phyloP scores from a whole-genome alignment of 1,140 invertebrate species.

The Drosophila varians region DNA sequence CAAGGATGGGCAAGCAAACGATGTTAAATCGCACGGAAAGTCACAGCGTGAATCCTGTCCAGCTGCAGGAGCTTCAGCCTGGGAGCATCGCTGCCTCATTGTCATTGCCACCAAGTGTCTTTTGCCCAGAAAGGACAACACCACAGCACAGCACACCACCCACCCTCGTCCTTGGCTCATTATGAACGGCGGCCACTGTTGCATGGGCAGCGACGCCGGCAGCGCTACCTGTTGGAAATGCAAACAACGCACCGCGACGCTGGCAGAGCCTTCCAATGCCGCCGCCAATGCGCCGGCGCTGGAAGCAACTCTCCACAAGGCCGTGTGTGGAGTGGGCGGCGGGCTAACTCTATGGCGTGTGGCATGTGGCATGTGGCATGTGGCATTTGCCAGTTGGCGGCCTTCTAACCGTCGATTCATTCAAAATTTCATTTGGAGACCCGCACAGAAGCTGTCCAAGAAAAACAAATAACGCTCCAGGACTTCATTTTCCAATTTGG shows the following conservation, averaged over 20 bases:
- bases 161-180: slow-evolving; percentile 56
- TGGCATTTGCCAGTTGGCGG: slow-evolving; percentile 8
- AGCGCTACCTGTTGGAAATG: slow-evolving; percentile 75
- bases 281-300: slow-evolving; percentile 46
- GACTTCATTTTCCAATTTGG: not conserved
- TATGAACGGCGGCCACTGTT: slow-evolving; percentile 73
- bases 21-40: slow-evolving; percentile 57
- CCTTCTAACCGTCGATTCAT: slow-evolving; percentile 29
- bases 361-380: not conserved
- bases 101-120: slow-evolving; percentile 35
- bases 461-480: not conserved
- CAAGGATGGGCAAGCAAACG: slow-evolving; percentile 32
- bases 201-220: slow-evolving; percentile 60
- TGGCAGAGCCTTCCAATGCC: slow-evolving; percentile 18
- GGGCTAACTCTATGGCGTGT: not conserved
- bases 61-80: slow-evolving; percentile 3
- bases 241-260: slow-evolving; percentile 53
- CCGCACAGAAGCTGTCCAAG: not conserved
- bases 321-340: not conserved
- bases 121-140: not conserved
- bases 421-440: slow-evolving; percentile 19
- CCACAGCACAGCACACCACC: no score
- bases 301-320: slow-evolving; percentile 67
- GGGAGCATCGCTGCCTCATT: slow-evolving; percentile 2
- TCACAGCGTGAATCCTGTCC: slow-evolving; percentile 47